Evolutionary conservation across 2,797 vertebrate species (phyloP).

Genomic region (Gouania willdenowi): DNA sequence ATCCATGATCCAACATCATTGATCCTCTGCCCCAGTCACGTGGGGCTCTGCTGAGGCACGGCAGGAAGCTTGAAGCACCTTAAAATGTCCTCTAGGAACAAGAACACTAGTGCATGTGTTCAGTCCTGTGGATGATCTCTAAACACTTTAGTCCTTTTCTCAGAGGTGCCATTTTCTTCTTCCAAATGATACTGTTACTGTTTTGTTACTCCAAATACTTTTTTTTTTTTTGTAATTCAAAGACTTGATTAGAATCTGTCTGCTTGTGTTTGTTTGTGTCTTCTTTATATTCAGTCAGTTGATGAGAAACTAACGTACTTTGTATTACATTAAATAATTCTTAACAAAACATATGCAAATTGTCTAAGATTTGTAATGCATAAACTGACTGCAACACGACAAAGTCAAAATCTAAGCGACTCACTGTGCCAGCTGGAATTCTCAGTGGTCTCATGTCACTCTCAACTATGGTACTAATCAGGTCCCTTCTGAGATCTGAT

Average conservation of each 20-base stretch:
- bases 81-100: conserved; percentile 26
- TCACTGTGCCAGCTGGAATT: conserved; percentile 10
- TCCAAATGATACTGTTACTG: conserved; percentile 2
- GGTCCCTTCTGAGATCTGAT: too few relatives aligned
- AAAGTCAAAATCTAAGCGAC: conserved; percentile 10
- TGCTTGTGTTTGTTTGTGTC: conserved; percentile 29
- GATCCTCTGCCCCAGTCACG: conserved; percentile 27
- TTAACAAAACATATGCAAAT: too few relatives aligned
- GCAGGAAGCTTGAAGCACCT: conserved; percentile 53
- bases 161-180: conserved; percentile 1
- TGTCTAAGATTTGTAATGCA: too few relatives aligned
- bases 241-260: conserved; percentile 24
- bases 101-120: conserved; percentile 6
- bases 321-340: conserved; percentile 57
- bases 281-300: conserved; percentile 33
- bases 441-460: too few relatives aligned
- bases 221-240: conserved; percentile 25
- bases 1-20: conserved; percentile 32
- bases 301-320: conserved; percentile 20
- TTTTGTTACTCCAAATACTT: conserved; percentile 3
- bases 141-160: too few relatives aligned
- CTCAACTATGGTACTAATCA: too few relatives aligned
- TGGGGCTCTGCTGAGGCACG: conserved; percentile 21
- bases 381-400: too few relatives aligned
- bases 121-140: conserved; percentile 1